A percentile compares a stretch with the other conserved stretches of the same genome.
phyloP scores from a whole-genome alignment of 1,140 invertebrate species.

The Leptinotarsa undecemlineata region DNA sequence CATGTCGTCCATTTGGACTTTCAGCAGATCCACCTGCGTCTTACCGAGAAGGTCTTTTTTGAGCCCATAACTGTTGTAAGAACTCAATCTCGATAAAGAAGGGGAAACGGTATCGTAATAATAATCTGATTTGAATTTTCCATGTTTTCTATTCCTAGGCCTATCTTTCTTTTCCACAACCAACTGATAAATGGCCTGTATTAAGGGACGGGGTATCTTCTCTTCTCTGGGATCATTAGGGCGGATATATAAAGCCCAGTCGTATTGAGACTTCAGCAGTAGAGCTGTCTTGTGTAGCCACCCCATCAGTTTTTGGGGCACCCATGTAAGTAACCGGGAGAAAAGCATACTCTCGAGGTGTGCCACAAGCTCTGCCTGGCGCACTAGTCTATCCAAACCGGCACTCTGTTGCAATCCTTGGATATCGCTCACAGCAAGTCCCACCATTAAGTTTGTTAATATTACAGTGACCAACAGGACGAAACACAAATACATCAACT shows the following conservation, averaged over 20 bases:
- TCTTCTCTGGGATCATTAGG: constrained; percentile 81
- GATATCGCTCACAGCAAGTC: constrained; percentile 82
- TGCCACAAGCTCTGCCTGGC: constrained; percentile 77
- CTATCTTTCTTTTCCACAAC: constrained; percentile 69
- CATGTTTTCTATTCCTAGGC: constrained; percentile 57
- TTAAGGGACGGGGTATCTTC: constrained; percentile 73
- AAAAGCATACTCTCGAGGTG: constrained; percentile 81
- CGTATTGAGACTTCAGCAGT: constrained; percentile 70
- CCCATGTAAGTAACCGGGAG: constrained; percentile 69
- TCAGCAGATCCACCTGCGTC: constrained; percentile 34
- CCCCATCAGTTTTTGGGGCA: constrained; percentile 66
- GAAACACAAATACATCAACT: constrained; percentile 76
- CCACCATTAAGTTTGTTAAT: constrained; percentile 82
- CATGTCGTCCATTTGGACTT: constrained; percentile 33
- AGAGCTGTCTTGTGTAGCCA: constrained; percentile 70
- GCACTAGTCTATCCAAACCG: constrained; percentile 75
- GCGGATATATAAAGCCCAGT: constrained; percentile 69
- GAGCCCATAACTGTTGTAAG: constrained; percentile 33
- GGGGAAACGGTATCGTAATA: constrained; percentile 44
- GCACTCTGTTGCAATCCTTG: constrained; percentile 81
- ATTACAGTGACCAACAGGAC: constrained; percentile 83
- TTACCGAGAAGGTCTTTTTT: constrained; percentile 2
- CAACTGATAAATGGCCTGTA: constrained; percentile 71
- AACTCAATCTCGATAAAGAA: constrained; percentile 52
- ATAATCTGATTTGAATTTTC: constrained; percentile 29